Conservation (phyloP, 35 echinoderm and acorn worm genomes). For the Heliocidaris erythrogramma region DNA sequence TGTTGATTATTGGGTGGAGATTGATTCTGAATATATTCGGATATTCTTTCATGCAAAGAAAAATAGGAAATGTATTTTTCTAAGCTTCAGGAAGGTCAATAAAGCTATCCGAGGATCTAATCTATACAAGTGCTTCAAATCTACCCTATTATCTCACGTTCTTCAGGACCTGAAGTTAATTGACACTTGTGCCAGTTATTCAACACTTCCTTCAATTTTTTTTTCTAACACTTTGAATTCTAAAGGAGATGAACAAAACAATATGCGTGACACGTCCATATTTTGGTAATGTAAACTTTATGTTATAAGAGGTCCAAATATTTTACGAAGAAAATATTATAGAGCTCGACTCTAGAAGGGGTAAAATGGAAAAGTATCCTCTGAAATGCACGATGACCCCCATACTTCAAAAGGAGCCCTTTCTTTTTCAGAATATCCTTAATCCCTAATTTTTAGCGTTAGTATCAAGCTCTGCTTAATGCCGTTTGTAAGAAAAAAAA, state of each 20-base stretch:
- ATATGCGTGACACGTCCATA: too few species aligned
- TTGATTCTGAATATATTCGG: background rate
- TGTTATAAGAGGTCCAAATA: too few species aligned
- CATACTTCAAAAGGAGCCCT: background rate
- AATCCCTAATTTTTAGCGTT: background rate
- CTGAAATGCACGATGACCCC: too few species aligned
- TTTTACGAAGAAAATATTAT: too few species aligned
- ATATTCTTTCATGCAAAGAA: background rate
- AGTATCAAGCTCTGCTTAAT: background rate
- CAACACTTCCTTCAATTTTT: too few species aligned
- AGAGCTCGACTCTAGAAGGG: too few species aligned
- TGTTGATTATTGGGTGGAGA: constrained; percentile 2
- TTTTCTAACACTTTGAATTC: too few species aligned
- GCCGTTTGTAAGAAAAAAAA: background rate
- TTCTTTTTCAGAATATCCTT: background rate
- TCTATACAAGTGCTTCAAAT: background rate
- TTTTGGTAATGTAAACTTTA: too few species aligned
- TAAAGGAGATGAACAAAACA: too few species aligned
- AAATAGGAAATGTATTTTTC: background rate
- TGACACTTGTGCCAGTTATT: too few species aligned
- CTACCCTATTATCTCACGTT: background rate
- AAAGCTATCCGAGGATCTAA: background rate
- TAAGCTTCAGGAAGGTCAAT: background rate
- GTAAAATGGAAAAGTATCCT: too few species aligned
- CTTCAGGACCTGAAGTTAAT: background rate